Percentiles rank a stretch among this genome's conserved stretches.
phyloP scores from a whole-genome alignment of 1,140 invertebrate species.

The Meteorus sp. region DNA sequence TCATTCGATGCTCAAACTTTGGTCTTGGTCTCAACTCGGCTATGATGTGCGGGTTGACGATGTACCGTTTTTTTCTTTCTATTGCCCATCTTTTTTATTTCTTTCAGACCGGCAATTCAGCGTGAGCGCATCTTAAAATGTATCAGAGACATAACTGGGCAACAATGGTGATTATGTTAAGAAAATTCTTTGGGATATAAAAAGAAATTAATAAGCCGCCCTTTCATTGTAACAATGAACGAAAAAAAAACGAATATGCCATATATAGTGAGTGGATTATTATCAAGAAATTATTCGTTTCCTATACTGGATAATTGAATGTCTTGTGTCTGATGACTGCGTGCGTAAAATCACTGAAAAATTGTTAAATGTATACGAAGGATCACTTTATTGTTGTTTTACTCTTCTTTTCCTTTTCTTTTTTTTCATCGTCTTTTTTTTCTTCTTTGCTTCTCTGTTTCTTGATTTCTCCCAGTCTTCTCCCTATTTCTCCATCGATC shows the following conservation, averaged over 20 bases:
- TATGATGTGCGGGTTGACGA: constrained; percentile 2
- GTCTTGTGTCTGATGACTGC: constrained; percentile 11
- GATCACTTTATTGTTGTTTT: too few species aligned
- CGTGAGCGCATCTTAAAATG: too few species aligned
- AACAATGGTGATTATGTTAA: background rate
- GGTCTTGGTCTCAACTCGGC: background rate
- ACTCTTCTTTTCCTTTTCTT: background rate
- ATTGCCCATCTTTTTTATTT: background rate
- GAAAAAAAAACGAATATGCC: background rate
- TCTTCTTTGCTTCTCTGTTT: too few species aligned
- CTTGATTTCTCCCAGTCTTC: too few species aligned
- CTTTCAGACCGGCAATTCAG: background rate
- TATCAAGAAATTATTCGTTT: constrained; percentile 18
- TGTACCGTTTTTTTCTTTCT: background rate
- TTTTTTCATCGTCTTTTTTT: too few species aligned
- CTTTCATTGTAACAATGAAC: constrained; percentile 15
- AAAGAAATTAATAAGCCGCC: constrained; percentile 3
- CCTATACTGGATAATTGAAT: constrained; percentile 3
- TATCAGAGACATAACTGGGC: too few species aligned
- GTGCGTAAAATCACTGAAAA: background rate
- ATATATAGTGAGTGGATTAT: background rate
- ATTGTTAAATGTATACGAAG: constrained; percentile 4
- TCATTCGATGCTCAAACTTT: constrained; percentile 21
- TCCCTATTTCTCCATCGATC: constrained; percentile 5
- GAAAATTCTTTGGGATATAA: background rate